Base-by-base conservation (phyloP, 2,113 vertebrate species). In the Anguilla rostrata region DNA sequence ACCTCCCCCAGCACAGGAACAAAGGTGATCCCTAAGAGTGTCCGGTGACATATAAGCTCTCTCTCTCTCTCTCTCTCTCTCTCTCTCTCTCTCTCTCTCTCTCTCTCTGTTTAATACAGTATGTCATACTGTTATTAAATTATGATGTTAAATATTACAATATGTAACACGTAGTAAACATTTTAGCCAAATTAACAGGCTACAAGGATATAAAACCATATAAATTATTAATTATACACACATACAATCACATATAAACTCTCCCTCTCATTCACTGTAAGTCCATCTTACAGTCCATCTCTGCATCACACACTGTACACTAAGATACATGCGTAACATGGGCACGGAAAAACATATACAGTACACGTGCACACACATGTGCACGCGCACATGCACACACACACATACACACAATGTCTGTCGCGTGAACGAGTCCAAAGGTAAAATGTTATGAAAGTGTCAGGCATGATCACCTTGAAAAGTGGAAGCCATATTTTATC, bases 1-100 rank as follows among this genome's bases (percentile, higher is more conserved):
- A 18, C 80, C 81, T 49, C n/a, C 46, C 39, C 22, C 22, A 41
- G 41, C 15, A 22, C 41, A 11, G n/a, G 81, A 82, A 83, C 82
- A 83, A 83, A 60, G 56, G n/a, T 60, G 82, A 83, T 39, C 56
- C 49, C 82, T 60, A 11, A 14, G 56, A 83, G 53, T 5, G 56
- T 39, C 29, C 49, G 22, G 49, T 0, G 15, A 18, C 82, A 83
- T 39, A 39, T 14, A 16, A 83, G 41, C 71, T 34, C 71, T 66
- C 22, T 22, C 60, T 26, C 60, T 66, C 60, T 66, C 18, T 9
- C 60, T 66, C 60, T 34, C n/a, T 34, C 26, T 22, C 26, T 75
- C 26, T 11, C 66, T 34, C n/a, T 75, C 66, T 75, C 66, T 75
- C 66, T 75, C 66, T 75, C n/a, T 75, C 26, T 75, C 9, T 9